Evolutionary conservation across 1,140 invertebrate species (phyloP), one percentile per base, ranked within the genome.

Genomic region (Zaprionus vittiger): DNA sequence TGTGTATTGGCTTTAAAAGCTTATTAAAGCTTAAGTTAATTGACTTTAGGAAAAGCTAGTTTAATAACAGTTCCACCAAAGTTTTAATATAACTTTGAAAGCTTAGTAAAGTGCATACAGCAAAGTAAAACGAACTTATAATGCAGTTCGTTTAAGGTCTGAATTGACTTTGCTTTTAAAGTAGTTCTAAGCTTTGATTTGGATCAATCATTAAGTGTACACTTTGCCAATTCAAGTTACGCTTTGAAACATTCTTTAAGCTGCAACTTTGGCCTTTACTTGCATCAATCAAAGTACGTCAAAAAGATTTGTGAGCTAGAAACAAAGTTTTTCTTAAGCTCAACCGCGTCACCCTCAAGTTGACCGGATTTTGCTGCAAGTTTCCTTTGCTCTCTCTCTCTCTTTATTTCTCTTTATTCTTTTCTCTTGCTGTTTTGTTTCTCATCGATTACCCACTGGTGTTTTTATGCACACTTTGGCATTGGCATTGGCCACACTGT

Each of bases 401-500:
- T 22, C 4, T 11, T 20, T 11, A 9, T 2, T 52, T 24, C 4
- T 5, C 2, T 22, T 14, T 52, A 17, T 47, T 6, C 41, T 24
- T 52, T 22, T 4, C 47, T 20, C 31, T 17, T 49, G 12, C 14
- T 20, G 41, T 59, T 71, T 56, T 38, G 2, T 5, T 12, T 38
- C 4, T n/a, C 20, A 49, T 22, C 47, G 47, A 52, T 52, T 52
- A 11, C 20, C 54, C 55, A 44, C 41, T 22, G 5, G 38, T 31
- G 60, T 12, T 20, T 28, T 5, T 57, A 37, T 72, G 22, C 61
- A 41, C 15, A 17, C 47, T 54, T 12, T 78, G 61, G 26, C 63
- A 38, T 79, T 55, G 56, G 24, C 74, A 63, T 60, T 74, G 38
- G 34, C 44, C 61, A 49, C 59, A 24, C 49, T 22, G 64, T 61